Evolutionary conservation across 2,888 invertebrate genomes (phyloP), one percentile per base, ranked within the genome.

Genomic region (Lepidochitona cinerea): DNA sequence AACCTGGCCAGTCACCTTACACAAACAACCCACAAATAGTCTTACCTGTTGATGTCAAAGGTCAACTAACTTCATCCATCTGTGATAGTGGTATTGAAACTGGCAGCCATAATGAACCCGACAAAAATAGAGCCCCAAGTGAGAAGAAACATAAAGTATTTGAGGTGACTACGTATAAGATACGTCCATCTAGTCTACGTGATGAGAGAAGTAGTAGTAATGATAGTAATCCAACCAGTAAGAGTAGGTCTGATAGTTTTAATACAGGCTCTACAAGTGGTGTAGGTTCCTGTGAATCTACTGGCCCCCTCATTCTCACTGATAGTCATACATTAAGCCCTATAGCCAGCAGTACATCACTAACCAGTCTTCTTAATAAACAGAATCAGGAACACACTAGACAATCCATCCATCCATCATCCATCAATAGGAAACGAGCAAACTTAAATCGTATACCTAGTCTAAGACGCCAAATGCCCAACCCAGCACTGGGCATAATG

Each of bases 281-380:
- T 54, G 94, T 96, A 32, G 95, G 95, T 90, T 96, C 95, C 73
- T 94, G 94, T 84, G 96, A 96, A 89, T 95, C 95, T 0, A 93
- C 2, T 37, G 67, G 49, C 36, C 80, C 79, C 26, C 80, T 79
- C 23, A 79, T 75, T 7, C 73, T 70, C 7, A 73, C 74, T 2
- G 83, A 84, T 33, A 76, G 79, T 14, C 73, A 79, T 7, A 95
- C 67, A 6, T 92, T 97, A 35, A 97, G 96, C 91, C 96, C 97
- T 0, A 96, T 97, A 87, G 95, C 96, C 29, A 96, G 96, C 90
- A 94, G 95, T 79, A 95, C 84, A 95, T 77, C 91, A 84, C 29
- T 86, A 37, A 83, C 35, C 14, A 66, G 66, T 18, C 66, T 66
- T 18, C 37, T 66, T 18, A 37, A 29, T n/a, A 66, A 66, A 36